Base-by-base conservation (phyloP, 2,888 invertebrate species). In the Lasioglossum morio region DNA sequence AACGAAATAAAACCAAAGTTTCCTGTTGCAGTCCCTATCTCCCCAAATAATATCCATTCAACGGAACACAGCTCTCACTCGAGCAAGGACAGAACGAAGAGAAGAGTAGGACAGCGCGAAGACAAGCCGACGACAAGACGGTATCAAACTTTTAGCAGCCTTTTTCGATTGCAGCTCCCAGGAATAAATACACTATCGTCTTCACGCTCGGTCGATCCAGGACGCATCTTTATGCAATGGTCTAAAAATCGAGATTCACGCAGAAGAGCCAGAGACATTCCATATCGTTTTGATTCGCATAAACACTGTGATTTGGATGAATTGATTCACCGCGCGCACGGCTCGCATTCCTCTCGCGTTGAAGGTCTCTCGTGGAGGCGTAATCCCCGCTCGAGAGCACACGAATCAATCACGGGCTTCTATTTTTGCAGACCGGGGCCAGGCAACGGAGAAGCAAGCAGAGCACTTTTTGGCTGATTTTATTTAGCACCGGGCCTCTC, bases 341-440 rank as follows among this genome's bases (percentile, higher is more conserved):
- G 72, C 63, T 80, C 37, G 53, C 85, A 77, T 85, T 82, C 74
- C 63, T 81, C 40, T 81, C 79, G 79, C 43, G 79, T 14, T 76
- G 81, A 73, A 37, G 72, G 19, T 34, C 66, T 66, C 66, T 30
- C 30, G 30, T 7, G 37, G 37, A 23, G 69, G 37, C 69, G 69
- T 37, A 69, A 37, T 69, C 69, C 43, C 53, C 43, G 30, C 82
- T 46, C 46, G 19, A 34, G 72, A 77, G 37, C 57, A n/a, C n/a
- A 27, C 19, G 72, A 84, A 87, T 84, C 87, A 80, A 87, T 89
- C 89, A 82, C 76, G 60, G 27, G 75, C 74, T 81, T 87, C 82
- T 87, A 85, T 87, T 87, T 85, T 72, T 69, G 63, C 70, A 53
- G 23, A 23, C 60, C 43, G 30, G 30, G 60, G 40, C 69, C 40